Evolutionary conservation across 2,113 vertebrate species (phyloP).

Genomic region (Nesospiza acunhae): DNA sequence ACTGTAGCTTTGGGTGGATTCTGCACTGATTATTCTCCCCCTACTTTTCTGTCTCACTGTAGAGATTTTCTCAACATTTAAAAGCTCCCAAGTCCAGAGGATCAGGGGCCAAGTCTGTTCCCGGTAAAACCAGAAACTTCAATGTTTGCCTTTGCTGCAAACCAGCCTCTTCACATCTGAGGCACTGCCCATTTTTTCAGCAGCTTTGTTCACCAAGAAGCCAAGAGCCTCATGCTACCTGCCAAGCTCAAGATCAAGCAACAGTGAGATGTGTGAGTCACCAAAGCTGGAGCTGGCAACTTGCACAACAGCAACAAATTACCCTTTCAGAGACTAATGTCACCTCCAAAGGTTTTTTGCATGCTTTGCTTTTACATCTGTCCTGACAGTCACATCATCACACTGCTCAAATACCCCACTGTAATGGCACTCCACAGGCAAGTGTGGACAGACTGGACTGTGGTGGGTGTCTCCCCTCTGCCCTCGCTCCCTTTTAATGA

Average conservation of each 20-base stretch:
- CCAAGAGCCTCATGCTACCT: neutral
- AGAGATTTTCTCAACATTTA: neutral
- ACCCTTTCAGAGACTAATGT: neutral
- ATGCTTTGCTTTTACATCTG: neutral
- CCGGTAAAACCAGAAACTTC: neutral
- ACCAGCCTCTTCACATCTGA: neutral
- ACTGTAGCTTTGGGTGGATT: neutral
- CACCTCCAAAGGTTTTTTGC: neutral
- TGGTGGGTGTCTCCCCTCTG: neutral
- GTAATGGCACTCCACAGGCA: neutral
- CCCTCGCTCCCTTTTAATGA: neutral
- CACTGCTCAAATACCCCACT: fast-evolving
- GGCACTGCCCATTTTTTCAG: neutral
- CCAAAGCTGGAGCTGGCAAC: neutral
- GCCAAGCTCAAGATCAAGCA: neutral
- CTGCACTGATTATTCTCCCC: neutral
- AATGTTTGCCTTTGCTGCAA: neutral
- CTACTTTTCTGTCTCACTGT: neutral
- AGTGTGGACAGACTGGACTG: neutral
- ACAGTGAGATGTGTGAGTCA: neutral
- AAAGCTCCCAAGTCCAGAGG: neutral
- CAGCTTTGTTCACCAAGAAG: neutral
- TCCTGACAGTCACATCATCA: neutral
- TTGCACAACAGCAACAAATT: neutral
- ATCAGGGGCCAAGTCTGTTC: neutral